phyloP scores from a whole-genome alignment of 23 tunicate genomes.

The Trididemnum clinides region DNA sequence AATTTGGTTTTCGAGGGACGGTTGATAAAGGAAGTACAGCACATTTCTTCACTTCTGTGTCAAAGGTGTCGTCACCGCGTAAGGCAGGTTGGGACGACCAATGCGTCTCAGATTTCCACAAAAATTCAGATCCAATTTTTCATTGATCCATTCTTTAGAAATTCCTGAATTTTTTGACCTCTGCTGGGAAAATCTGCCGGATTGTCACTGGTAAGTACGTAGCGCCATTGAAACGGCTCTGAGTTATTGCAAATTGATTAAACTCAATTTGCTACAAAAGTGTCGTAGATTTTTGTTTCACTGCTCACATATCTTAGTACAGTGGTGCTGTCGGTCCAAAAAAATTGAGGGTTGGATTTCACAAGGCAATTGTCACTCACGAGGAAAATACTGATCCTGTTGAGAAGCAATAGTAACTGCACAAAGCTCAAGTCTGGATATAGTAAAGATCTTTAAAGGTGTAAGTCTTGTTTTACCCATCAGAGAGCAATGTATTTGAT shows the following conservation, averaged over 20 bases:
- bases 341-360: neutral
- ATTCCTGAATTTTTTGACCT: conserved; percentile 28
- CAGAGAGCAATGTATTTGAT: conserved; percentile 39
- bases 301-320: conserved; percentile 48
- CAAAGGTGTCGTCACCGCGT: neutral
- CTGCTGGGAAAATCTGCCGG: conserved; percentile 49
- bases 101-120: conserved; percentile 17
- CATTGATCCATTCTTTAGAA: conserved; percentile 19
- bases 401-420: conserved; percentile 42
- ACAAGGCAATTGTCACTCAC: conserved; percentile 23
- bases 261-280: conserved; percentile 63
- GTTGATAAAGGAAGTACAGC: neutral
- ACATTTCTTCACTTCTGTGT: conserved; percentile 32
- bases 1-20: neutral
- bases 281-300: conserved; percentile 27
- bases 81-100: conserved; percentile 57
- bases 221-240: conserved; percentile 24
- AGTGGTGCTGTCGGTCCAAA: conserved; percentile 68
- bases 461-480: conserved; percentile 45
- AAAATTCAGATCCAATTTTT: conserved; percentile 53
- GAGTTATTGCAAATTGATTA: conserved; percentile 30
- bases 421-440: conserved; percentile 49
- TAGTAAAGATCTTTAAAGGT: conserved; percentile 38
- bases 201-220: conserved; percentile 45
- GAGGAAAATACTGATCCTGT: neutral